A percentile compares a stretch with the other conserved stretches of the same genome.
Conservation (phyloP, 2,113 vertebrate genomes). For the Scalopus aquaticus region DNA sequence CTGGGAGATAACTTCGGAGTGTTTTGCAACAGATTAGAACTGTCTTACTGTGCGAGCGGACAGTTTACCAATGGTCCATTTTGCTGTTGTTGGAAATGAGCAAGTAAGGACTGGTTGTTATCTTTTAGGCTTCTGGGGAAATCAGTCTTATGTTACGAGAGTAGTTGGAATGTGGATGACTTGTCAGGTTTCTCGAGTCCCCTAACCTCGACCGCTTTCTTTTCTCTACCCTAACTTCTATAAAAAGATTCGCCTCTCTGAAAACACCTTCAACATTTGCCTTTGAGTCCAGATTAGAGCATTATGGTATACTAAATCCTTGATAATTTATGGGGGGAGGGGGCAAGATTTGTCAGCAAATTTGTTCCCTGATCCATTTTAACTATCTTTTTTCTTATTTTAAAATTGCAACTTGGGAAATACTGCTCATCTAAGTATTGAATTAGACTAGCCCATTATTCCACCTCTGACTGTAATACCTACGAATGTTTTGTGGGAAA, state of each 20-base stretch:
- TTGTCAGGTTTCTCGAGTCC: neutral
- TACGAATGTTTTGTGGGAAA: conserved; percentile 22
- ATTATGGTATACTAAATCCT: neutral
- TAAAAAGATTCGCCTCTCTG: neutral
- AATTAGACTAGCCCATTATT: neutral
- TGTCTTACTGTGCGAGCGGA: neutral
- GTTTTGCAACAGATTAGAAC: conserved; percentile 13
- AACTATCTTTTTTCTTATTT: neutral
- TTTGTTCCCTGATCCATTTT: neutral
- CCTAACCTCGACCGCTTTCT: neutral
- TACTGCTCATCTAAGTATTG: neutral
- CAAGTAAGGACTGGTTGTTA: neutral
- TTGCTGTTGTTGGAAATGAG: neutral
- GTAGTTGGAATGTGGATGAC: neutral
- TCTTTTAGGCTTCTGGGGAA: neutral
- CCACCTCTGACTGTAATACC: neutral
- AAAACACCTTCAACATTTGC: neutral
- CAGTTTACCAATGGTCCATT: neutral
- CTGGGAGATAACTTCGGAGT: neutral
- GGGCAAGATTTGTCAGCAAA: neutral
- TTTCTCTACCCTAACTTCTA: neutral
- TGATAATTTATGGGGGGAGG: neutral
- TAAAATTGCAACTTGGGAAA: neutral
- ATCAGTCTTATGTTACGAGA: neutral
- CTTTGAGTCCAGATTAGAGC: neutral